phyloP scores from a whole-genome alignment of 64 coral and sea anemone species.

The Montipora efflorescens region DNA sequence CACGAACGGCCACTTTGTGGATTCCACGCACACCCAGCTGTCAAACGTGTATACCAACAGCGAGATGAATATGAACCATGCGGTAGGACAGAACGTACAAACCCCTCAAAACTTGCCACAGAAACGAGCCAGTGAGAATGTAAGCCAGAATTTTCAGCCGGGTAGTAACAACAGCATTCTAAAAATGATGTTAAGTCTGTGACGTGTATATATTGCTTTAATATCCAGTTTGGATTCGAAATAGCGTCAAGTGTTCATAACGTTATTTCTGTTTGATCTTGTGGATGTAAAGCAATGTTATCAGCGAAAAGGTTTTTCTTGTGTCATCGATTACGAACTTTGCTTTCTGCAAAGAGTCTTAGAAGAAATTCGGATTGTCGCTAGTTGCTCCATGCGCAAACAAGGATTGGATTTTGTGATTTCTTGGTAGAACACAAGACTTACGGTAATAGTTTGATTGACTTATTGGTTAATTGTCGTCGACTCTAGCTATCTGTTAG shows the following conservation, averaged over 20 bases:
- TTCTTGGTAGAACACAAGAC: too few species aligned
- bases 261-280: background rate
- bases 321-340: too few species aligned
- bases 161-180: slow-evolving; percentile 33
- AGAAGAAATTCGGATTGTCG: too few species aligned
- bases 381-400: too few species aligned
- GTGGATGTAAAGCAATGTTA: background rate
- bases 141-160: background rate
- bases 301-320: too few species aligned
- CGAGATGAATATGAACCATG: background rate
- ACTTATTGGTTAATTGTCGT: too few species aligned
- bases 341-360: too few species aligned
- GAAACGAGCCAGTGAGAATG: background rate
- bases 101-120: background rate
- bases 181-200: slow-evolving; percentile 36
- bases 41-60: background rate
- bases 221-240: background rate
- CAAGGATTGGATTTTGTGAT: too few species aligned
- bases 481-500: background rate
- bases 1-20: background rate
- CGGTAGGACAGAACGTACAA: background rate
- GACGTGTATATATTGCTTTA: background rate
- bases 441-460: too few species aligned
- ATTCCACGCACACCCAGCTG: background rate
- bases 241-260: too few species aligned